Conservation (phyloP, 1,140 invertebrate species). For the Drosophila santomea region DNA sequence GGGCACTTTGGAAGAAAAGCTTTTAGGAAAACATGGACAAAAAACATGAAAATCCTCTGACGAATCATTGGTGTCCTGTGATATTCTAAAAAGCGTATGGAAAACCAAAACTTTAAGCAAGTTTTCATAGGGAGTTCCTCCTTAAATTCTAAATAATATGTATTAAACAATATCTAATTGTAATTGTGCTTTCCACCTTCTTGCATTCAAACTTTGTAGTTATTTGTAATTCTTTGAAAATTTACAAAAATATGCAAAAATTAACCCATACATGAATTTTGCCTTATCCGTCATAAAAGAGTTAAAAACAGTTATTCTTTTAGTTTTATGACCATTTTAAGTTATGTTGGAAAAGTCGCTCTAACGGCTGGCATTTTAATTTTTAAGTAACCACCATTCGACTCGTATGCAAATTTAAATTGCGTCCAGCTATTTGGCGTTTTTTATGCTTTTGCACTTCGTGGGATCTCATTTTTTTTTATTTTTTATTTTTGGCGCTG, state of each 20-base stretch:
- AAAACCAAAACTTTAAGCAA: too few relatives aligned
- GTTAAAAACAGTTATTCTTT: too few relatives aligned
- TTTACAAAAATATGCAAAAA: not conserved
- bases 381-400: not conserved
- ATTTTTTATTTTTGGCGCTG: slow-evolving; percentile 14
- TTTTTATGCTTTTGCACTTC: slow-evolving; percentile 12
- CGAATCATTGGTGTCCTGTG: not conserved
- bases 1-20: not conserved
- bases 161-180: too few relatives aligned
- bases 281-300: too few relatives aligned
- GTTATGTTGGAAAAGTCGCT: too few relatives aligned
- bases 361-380: not conserved
- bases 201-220: too few relatives aligned
- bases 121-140: too few relatives aligned
- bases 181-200: too few relatives aligned
- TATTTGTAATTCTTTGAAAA: too few relatives aligned
- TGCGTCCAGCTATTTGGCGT: slow-evolving; percentile 13
- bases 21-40: not conserved
- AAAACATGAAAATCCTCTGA: not conserved
- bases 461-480: slow-evolving; percentile 12
- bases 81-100: not conserved
- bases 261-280: not conserved
- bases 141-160: too few relatives aligned
- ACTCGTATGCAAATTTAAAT: slow-evolving; percentile 45
- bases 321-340: too few relatives aligned